A percentile compares a stretch with the other conserved stretches of the same genome.
phyloP scores from a whole-genome alignment of 2,113 vertebrate species.

The Xiphophorus couchianus region DNA sequence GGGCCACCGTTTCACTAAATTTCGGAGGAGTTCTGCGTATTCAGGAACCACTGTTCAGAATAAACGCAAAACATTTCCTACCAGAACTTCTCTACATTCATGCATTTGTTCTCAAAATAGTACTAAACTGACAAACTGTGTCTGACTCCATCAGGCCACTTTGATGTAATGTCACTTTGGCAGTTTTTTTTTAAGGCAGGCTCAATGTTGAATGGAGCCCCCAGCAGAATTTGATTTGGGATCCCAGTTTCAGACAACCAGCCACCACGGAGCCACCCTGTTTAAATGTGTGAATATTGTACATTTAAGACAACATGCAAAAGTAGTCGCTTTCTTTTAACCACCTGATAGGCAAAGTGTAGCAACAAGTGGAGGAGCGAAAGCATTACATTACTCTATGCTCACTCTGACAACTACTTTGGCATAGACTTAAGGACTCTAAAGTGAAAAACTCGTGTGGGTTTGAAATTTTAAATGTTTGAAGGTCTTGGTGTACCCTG shows the following conservation, averaged over 20 bases:
- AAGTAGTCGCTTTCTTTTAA: background rate
- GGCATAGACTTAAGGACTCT: background rate
- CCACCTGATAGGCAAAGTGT: background rate
- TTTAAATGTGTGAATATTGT: no score
- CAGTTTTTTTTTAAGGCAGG: background rate
- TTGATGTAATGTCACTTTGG: conserved; percentile 15
- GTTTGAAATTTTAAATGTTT: no score
- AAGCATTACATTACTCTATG: background rate
- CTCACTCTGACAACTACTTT: background rate
- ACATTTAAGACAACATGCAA: background rate
- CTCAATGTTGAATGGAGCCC: background rate
- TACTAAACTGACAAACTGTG: conserved; percentile 4
- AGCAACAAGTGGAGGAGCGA: no score
- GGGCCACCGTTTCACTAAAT: background rate
- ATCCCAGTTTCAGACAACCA: background rate
- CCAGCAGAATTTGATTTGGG: background rate
- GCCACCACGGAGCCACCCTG: no score
- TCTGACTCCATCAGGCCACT: background rate
- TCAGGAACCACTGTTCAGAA: background rate
- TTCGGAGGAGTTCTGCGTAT: conserved; percentile 4
- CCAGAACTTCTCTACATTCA: conserved; percentile 19
- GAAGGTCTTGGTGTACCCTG: no score
- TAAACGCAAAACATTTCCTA: background rate
- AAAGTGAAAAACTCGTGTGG: no score
- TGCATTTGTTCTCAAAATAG: conserved; percentile 26